phyloP scores from a whole-genome alignment of 2,797 vertebrate genomes.

The Falco peregrinus region DNA sequence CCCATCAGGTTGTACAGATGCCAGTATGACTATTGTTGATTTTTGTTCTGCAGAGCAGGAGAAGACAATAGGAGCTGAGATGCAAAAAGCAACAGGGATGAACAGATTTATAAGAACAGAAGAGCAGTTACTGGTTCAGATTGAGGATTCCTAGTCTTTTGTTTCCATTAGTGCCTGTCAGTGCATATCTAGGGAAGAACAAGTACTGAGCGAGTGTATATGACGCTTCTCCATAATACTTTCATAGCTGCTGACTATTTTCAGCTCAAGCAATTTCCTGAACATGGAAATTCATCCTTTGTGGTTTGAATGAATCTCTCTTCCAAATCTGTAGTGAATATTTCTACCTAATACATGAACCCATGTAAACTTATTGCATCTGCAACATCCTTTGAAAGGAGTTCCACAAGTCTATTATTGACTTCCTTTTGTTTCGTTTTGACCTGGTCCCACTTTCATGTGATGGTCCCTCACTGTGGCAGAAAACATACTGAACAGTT shows the following conservation, averaged over 20 bases:
- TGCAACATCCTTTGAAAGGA: neutral
- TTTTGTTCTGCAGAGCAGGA: neutral
- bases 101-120: neutral
- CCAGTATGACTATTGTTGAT: accelerated
- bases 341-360: neutral
- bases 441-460: neutral
- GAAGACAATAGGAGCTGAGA: neutral
- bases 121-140: neutral
- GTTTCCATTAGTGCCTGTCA: neutral
- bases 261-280: neutral
- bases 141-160: neutral
- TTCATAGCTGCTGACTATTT: neutral
- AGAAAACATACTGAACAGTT: neutral
- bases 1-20: neutral
- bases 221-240: neutral
- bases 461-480: neutral
- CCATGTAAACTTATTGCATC: neutral
- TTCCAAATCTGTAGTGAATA: neutral
- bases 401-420: neutral
- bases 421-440: neutral
- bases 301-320: neutral
- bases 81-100: neutral
- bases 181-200: neutral
- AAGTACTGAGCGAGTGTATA: neutral
- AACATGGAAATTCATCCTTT: neutral